These are phyloP conservation scores for Dysidea cf. avara DNA, from an alignment of 37 sponge, comb jelly and placozoan genomes.

Conservation along the genomic window DNA sequence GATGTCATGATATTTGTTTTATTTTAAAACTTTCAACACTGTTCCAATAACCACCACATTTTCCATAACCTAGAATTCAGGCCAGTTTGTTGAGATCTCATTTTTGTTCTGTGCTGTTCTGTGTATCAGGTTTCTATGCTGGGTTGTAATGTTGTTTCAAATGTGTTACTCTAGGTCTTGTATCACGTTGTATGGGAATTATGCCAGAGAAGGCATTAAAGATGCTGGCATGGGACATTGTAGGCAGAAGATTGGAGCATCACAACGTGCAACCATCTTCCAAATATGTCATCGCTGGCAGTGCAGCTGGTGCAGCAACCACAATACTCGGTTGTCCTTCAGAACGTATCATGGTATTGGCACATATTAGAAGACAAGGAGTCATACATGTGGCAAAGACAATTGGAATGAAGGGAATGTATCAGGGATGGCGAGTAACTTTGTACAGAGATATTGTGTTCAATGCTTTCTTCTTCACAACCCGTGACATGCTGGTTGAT, in stretches of 20 bases:
- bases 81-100: too few species aligned
- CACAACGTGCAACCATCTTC: slow-evolving; percentile 7
- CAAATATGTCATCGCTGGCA: slow-evolving; percentile 74
- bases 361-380: slow-evolving; percentile 75
- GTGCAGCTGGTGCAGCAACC: slow-evolving; percentile 77
- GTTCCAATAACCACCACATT: too few species aligned
- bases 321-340: slow-evolving; percentile 85
- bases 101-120: neutral
- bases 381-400: slow-evolving; percentile 55
- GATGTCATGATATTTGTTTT: too few species aligned
- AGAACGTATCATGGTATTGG: slow-evolving; percentile 83
- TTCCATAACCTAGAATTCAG: too few species aligned
- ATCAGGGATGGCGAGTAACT: slow-evolving; percentile 58
- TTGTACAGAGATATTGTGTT: slow-evolving; percentile 80
- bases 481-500: slow-evolving; percentile 39
- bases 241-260: slow-evolving; percentile 47
- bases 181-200: slow-evolving; percentile 70
- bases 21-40: too few species aligned
- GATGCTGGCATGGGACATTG: slow-evolving; percentile 75
- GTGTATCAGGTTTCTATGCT: too few species aligned
- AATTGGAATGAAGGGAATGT: slow-evolving; percentile 70
- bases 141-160: neutral
- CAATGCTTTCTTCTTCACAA: slow-evolving; percentile 70
- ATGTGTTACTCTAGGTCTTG: slow-evolving; percentile 49
- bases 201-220: slow-evolving; percentile 94